Base-by-base conservation (phyloP, 2,888 invertebrate species). In the Diloba caeruleocephala region DNA sequence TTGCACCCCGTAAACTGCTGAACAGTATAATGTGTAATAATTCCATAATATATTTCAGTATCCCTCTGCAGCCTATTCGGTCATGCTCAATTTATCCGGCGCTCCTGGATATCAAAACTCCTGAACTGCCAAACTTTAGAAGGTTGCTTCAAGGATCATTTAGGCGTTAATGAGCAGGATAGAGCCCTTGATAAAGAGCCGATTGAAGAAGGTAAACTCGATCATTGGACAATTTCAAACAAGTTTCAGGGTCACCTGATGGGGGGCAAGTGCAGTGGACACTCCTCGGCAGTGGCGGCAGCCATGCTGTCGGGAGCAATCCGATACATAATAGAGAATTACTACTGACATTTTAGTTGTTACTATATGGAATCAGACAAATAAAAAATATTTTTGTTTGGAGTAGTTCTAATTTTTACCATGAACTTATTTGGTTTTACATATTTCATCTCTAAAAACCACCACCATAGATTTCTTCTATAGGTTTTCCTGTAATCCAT, bases 1-100 rank as follows among this genome's bases (percentile, higher is more conserved):
- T n/a, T n/a, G n/a, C n/a, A n/a, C n/a, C n/a, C n/a, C n/a, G n/a
- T n/a, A n/a, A n/a, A n/a, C n/a, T n/a, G n/a, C n/a, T n/a, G n/a
- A n/a, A n/a, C n/a, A n/a, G n/a, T n/a, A n/a, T n/a, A n/a, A 21
- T 21, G 2, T 21, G 1, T 7, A 7, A 21, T 7, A 21, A 21
- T 21, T 21, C 6, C 7, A 21, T 5, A 21, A 21, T 7, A 21
- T 41, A 23, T 78, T 77, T 12, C 78, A 87, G 87, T 85, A 2
- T 23, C 66, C 3, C 45, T 86, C 1, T 88, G 88, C 64, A 31
- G 70, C 5, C 23, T 87, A 9, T 68, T 74, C 1, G 87, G 87
- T 0, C 75, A 86, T 44, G 63, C 65, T 0, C 67, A 83, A 9
- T 85, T 87, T 49, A 36, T 85, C 0, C 75, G 68, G 3, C 69